Base-by-base conservation (phyloP, 2,888 invertebrate genomes). In the Stenchaetothrips biformis region DNA sequence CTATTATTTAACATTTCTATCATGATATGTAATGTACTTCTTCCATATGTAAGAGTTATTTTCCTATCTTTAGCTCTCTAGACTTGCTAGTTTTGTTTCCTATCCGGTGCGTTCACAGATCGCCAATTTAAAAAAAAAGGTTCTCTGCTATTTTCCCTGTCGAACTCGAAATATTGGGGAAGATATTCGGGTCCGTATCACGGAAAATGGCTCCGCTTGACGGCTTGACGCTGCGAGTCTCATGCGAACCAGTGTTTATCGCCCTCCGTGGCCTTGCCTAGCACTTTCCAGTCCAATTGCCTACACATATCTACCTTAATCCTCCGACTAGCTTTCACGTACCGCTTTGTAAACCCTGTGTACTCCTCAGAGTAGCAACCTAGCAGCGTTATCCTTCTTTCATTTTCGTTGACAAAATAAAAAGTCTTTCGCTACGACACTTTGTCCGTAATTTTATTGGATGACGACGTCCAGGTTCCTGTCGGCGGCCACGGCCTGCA, bases 21-120 rank as follows among this genome's bases (percentile, higher is more conserved):
- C 67, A 74, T 74, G 37, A 37, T 37, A 37, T 37, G 37, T 37
- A 37, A 37, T 37, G 67, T 74, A 74, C 67, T 74, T 74, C 67
- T 74, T 74, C 67, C 67, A 74, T 74, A 74, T 25, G 21, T 74
- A 74, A 74, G 67, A 74, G 67, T 74, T 74, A 74, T 74, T 74
- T 74, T 74, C 67, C 67, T 74, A 74, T 74, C 67, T 74, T 37
- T 74, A 74, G 67, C 67, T 25, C 67, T 25, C 25, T 21, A 21
- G 25, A 25, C 4, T 25, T 25, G 67, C 21, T 74, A 74, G 67
- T 25, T 25, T 74, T 9, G 2, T 67, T 67, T 67, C 4, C 11
- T 74, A 11, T 74, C 21, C 67, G 67, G 25, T 74, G 53, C 53
- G 16, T 18, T 53, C 25, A 25, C 25, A 25, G 7, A 21, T 4